A percentile compares a stretch with the other conserved stretches of the same genome.
phyloP scores from a whole-genome alignment of 1,140 invertebrate genomes.

The Bathynomus jamesi region DNA sequence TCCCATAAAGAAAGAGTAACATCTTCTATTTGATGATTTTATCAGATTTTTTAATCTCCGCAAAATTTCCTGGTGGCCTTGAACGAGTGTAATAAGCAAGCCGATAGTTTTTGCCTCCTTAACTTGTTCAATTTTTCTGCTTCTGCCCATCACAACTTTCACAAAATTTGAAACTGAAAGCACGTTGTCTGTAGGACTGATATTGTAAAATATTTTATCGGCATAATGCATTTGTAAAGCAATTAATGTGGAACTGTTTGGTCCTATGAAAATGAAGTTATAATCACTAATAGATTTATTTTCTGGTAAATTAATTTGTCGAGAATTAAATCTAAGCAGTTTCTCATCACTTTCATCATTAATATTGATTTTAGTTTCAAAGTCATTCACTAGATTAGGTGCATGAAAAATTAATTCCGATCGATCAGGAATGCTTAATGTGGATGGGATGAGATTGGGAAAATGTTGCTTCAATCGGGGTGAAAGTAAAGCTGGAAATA shows the following conservation, averaged over 20 bases:
- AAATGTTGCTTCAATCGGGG: background rate
- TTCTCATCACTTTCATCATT: background rate
- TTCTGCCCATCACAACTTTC: conserved; percentile 60
- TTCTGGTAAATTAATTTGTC: conserved; percentile 35
- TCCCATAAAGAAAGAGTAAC: conserved; percentile 83
- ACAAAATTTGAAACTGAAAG: conserved; percentile 28
- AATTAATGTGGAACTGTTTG: conserved; percentile 46
- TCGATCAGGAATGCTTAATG: background rate
- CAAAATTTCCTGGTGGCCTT: conserved; percentile 71
- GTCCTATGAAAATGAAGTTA: conserved; percentile 52
- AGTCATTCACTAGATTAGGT: background rate
- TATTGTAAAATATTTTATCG: conserved; percentile 44
- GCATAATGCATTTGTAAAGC: conserved; percentile 50
- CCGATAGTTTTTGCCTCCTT: conserved; percentile 80
- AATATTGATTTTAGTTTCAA: background rate
- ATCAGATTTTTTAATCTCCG: conserved; percentile 62
- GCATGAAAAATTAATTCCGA: background rate
- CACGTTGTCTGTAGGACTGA: conserved; percentile 41
- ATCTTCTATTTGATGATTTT: conserved; percentile 66
- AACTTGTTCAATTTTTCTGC: conserved; percentile 75
- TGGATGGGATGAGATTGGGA: background rate
- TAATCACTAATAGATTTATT: conserved; percentile 42
- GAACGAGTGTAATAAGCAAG: conserved; percentile 74
- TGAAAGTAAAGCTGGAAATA: background rate
- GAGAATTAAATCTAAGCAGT: conserved; percentile 29